Conservation (phyloP, 2,113 vertebrate species). For the Dicrurus megarhynchus region DNA sequence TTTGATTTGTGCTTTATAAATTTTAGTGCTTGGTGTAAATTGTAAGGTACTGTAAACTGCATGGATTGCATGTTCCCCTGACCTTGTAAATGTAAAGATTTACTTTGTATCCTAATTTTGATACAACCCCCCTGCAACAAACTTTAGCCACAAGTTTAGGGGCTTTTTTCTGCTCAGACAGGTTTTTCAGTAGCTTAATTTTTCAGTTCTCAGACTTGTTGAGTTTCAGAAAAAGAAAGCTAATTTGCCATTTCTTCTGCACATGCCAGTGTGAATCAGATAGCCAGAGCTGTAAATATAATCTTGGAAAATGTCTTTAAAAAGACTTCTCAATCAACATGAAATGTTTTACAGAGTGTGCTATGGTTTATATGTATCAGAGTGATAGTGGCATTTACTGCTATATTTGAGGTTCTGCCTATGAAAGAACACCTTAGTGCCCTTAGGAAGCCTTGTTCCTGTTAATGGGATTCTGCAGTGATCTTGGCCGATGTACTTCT, state of each 20-base stretch:
- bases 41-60: not conserved
- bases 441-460: not conserved
- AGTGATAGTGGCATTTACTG: not conserved
- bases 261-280: not conserved
- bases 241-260: not conserved
- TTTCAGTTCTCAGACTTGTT: not conserved
- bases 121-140: accelerated
- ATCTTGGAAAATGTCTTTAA: not conserved
- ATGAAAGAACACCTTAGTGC: not conserved
- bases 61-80: not conserved
- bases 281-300: not conserved
- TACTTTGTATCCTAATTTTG: not conserved
- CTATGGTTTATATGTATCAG: not conserved
- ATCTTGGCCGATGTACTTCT: not conserved
- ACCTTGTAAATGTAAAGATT: not conserved
- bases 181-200: not conserved
- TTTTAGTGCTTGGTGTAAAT: not conserved
- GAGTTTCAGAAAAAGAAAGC: not conserved
- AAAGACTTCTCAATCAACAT: not conserved
- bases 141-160: not conserved
- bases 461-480: not conserved
- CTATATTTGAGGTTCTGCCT: not conserved
- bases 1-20: not conserved
- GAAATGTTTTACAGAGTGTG: not conserved
- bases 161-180: not conserved